Base-by-base conservation (phyloP, 2,797 vertebrate species). In the Melanotaenia boesemani region DNA sequence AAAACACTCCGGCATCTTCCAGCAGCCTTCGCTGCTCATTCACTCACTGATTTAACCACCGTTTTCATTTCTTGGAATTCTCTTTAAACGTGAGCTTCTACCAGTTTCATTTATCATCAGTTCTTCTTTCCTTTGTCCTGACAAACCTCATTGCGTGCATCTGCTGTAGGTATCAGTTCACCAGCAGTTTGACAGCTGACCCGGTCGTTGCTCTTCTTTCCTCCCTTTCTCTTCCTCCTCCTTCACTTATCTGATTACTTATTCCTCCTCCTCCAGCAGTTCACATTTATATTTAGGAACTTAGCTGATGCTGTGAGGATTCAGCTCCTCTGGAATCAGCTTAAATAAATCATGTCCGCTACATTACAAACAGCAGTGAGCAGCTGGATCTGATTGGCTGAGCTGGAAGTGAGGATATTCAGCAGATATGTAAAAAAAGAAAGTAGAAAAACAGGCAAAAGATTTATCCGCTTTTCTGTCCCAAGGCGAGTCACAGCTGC, bases 201-300 rank as follows among this genome's bases (percentile, higher is more conserved):
- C 30, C 30, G 30, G 30, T 30, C 30, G 30, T 30, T 30, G 30
- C 30, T 30, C 30, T 30, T 30, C 30, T 30, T 30, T 30, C 30
- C 30, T 30, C 30, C 30, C 30, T 30, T 30, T 30, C 30, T 30
- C 30, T 30, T 30, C 30, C 30, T 30, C 30, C 30, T 30, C 30
- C 30, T 30, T 30, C 4, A 2, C 30, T 30, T 30, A 30, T 30
- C 30, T 30, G 30, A 30, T 30, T 30, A 30, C 30, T 56, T 32
- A 62, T 55, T 60, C 61, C 26, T 28, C 74, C 18, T 70, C 62
- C 28, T 60, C 10, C 30, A 30, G 15, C 20, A 41, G 55, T 32
- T n/a, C 44, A 22, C 44, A 18, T 73, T 74, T 74, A 68, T 65
- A 74, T 65, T 70, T 57, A 57, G 36, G 48, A 63, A 55, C 13